These are phyloP conservation scores for Stegodyphus mimosarum DNA, from an alignment of 1,140 invertebrate genomes.

Conservation along the genomic window DNA sequence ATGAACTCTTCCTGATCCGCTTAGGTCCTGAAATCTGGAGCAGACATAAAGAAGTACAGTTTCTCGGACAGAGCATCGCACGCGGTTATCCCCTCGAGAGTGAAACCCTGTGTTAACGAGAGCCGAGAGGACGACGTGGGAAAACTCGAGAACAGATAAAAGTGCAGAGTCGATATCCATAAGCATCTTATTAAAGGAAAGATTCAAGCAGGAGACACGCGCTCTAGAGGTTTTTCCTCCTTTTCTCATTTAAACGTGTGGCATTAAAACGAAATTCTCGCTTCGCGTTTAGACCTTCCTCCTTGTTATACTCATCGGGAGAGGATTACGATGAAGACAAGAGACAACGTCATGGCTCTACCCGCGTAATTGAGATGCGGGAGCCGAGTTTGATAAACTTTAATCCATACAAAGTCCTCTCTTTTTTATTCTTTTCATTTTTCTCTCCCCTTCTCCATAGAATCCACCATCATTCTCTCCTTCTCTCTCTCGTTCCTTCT, in stretches of 20 bases:
- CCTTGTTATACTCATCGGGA: constrained; percentile 25
- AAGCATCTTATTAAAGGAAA: constrained; percentile 51
- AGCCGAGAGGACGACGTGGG: not conserved
- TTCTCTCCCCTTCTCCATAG: not conserved
- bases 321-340: constrained; percentile 30
- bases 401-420: constrained; percentile 34
- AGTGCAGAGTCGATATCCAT: not conserved
- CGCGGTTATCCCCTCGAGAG: constrained; percentile 42
- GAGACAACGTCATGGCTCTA: not conserved
- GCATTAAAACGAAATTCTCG: constrained; percentile 45
- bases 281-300: constrained; percentile 7
- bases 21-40: not conserved
- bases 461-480: too few relatives aligned
- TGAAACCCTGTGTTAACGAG: constrained; percentile 26
- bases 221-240: constrained; percentile 12
- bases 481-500: not conserved
- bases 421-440: constrained; percentile 1
- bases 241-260: constrained; percentile 47
- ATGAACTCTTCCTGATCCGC: constrained; percentile 20
- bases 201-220: not conserved
- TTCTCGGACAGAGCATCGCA: not conserved
- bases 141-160: constrained; percentile 6
- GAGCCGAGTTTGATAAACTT: constrained; percentile 35
- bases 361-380: constrained; percentile 38
- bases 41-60: not conserved